Evolutionary conservation across 2,888 invertebrate genomes (phyloP), one percentile per base, ranked within the genome.

Genomic region (Nomada lathburiana): DNA sequence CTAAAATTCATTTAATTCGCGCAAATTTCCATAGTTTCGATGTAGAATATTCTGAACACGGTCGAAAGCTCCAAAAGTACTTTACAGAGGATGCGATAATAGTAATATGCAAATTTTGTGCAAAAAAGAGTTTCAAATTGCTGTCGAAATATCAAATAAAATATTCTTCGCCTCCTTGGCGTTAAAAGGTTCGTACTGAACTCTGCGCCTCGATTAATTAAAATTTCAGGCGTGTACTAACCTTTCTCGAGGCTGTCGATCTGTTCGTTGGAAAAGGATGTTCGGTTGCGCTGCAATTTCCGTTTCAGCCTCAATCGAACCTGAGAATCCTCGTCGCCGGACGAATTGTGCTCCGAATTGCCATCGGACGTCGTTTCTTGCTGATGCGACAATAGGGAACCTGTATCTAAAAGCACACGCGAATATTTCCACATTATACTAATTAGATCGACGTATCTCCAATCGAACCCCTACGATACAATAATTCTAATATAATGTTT

Each of bases 231-330:
- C 55, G 52, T 11, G 36, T 70, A 89, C 94, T 93, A 94, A 99
- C 99, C 99, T 97, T 99, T 99, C 95, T 99, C 99, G 92, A 99
- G 96, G 93, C 98, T 98, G 94, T 99, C 99, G 93, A 99, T 98
- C 94, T 99, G 99, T 93, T 99, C 99, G 94, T 99, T 99, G 90
- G 99, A 99, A 95, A 99, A 99, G 77, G 98, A 98, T 73, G 99
- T 99, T 90, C 99, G 96, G 94, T 99, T 99, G 92, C 99, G 96
- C 95, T 99, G 99, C 85, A 99, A 95, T 94, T 99, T 99, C 93
- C 99, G 95, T 94, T 99, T 99, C 89, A 99, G 96, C 91, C 98
- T 96, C 91, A 99, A 95, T 92, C 99, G 96, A 95, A 98, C 97
- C 94, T 99, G 98, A 29, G 97, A 98, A 94, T 98, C 98, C 91